Conservation (phyloP, 2,113 vertebrate species). For the Pungitius pungitius region DNA sequence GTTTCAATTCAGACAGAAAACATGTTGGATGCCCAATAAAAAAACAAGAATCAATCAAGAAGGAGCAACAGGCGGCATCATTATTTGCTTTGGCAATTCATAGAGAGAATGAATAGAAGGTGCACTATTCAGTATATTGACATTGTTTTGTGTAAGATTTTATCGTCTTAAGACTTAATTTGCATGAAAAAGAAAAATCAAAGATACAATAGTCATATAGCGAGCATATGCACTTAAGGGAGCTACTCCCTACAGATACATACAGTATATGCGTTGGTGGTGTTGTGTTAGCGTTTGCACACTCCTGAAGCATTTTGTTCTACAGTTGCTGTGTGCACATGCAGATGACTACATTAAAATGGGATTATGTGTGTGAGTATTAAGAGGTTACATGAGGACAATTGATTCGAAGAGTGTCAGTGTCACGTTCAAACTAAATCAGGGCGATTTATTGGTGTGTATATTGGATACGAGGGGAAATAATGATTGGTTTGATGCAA, state of each 20-base stretch:
- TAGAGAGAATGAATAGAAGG: neutral
- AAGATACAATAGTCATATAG: neutral
- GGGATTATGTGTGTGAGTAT: slow-evolving; percentile 15
- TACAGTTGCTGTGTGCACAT: neutral
- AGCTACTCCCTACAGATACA: neutral
- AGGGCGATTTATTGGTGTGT: neutral
- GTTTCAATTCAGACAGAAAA: slow-evolving; percentile 14
- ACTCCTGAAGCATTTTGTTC: slow-evolving; percentile 4
- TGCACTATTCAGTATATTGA: neutral
- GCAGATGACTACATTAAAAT: neutral
- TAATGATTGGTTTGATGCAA: neutral
- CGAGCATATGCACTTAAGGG: neutral
- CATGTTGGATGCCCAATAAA: neutral
- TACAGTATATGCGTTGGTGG: neutral
- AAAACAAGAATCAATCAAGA: neutral
- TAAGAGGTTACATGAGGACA: slow-evolving; percentile 17
- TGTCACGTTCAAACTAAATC: neutral
- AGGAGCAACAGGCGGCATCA: neutral
- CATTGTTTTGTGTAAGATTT: slow-evolving; percentile 20
- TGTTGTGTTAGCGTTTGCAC: neutral
- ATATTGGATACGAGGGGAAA: neutral
- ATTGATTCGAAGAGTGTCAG: neutral
- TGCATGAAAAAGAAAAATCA: no score
- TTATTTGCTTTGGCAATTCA: neutral
- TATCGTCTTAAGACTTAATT: no score